Evolutionary conservation across 2,888 invertebrate genomes (phyloP), one percentile per base, ranked within the genome.

Genomic region (Heliconius charithonia): DNA sequence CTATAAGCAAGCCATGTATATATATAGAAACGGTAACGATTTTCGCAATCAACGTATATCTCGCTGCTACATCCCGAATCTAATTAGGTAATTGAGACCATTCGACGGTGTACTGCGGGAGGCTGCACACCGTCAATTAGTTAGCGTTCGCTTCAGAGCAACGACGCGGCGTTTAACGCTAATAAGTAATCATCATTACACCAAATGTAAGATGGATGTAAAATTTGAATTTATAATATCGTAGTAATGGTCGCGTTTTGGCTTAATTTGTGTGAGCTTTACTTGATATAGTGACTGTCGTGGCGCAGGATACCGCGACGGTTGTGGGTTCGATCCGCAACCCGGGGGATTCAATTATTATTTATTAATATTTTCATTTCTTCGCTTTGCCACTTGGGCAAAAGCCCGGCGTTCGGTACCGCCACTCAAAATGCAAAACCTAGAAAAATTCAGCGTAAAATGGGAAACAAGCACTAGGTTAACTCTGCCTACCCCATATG

Each of bases 21-120:
- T 41, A 41, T 41, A 1, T 19, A 51, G 74, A 86, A 87, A 85
- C 83, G 81, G 80, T 81, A 79, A 78, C 80, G 79, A 82, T 84
- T 84, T 78, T 79, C 77, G 84, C 87, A 88, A 88, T 88, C 86
- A 88, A 85, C 82, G 84, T 32, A 32, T 81, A 77, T 75, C 76
- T 72, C 78, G 78, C 66, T 41, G 67, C 67, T 76, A 77, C 74
- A 71, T 70, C 78, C 78, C 76, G 74, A 79, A 81, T 90, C 86
- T 90, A 91, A 92, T 90, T 89, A 90, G 85, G 89, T 89, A 90
- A 92, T 91, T 92, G 90, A 89, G 91, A 91, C 90, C 88, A 89
- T 88, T 87, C 86, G 86, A 84, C 85, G 77, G 80, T 77, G 76
- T 77, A 83, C 79, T 81, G 76, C 75, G 78, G 77, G 78, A 74